Evolutionary conservation across 2,797 vertebrate genomes (phyloP).

Genomic region (Knipowitschia caucasica): DNA sequence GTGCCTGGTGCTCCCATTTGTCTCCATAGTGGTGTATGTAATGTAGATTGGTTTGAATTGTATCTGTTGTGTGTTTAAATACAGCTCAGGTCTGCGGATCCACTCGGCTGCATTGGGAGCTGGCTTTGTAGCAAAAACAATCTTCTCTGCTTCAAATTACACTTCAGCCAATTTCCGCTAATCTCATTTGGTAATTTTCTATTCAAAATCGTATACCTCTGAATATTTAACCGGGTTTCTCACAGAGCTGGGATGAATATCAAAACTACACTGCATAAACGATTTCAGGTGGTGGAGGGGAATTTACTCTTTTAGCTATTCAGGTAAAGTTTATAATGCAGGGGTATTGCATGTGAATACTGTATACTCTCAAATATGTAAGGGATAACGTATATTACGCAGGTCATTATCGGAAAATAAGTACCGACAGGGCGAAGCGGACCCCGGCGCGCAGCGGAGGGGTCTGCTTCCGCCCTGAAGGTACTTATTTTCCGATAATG

Average conservation of each 20-base stretch:
- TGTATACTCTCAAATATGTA: too few relatives aligned
- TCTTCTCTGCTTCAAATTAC: conserved; percentile 25
- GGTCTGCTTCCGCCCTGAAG: too few relatives aligned
- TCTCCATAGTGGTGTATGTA: neutral
- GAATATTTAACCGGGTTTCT: conserved; percentile 20
- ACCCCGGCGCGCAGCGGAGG: too few relatives aligned
- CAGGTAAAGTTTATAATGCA: neutral
- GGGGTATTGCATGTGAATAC: conserved; percentile 8
- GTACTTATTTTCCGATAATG: too few relatives aligned
- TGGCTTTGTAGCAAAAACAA: conserved; percentile 20
- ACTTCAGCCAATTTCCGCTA: conserved; percentile 29
- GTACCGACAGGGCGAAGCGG: too few relatives aligned
- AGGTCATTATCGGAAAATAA: too few relatives aligned
- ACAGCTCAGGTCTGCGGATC: conserved; percentile 44
- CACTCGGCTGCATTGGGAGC: conserved; percentile 28
- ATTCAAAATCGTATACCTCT: conserved; percentile 15
- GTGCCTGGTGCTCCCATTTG: neutral
- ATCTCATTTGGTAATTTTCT: conserved; percentile 37
- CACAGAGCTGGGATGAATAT: conserved; percentile 20
- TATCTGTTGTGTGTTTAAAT: conserved; percentile 44
- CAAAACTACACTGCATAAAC: conserved; percentile 31
- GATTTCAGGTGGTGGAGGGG: conserved; percentile 9
- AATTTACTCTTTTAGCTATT: conserved; percentile 20
- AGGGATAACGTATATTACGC: too few relatives aligned
- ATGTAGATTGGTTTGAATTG: neutral